Evolutionary conservation across 2,888 invertebrate genomes (phyloP), one percentile per base, ranked within the genome.

Genomic region (Hypsopygia costalis): DNA sequence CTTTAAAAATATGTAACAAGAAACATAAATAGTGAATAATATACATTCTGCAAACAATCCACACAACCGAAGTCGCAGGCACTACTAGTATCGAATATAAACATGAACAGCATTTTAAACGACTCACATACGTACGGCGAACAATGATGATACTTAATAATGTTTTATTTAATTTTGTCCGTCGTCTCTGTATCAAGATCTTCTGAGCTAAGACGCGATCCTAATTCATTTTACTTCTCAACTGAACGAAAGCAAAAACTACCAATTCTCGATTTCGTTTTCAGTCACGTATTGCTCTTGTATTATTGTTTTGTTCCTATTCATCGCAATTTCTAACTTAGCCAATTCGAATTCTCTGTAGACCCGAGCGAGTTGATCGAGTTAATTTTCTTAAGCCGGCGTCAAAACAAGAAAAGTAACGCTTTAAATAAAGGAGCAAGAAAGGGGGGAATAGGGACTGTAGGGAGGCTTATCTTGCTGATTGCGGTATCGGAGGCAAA

Each of bases 381-480:
- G 46, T 49, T 50, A 51, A 60, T 61, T 59, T 57, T 59, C 52
- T 46, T 46, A 43, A 51, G 42, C 49, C 46, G 43, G 47, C 51
- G 49, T 59, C 53, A 63, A 63, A 61, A 52, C 52, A 52, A 52
- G 52, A 44, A 63, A 69, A 66, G 71, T 66, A 74, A 69, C 64
- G 66, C 65, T 76, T 76, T 68, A 72, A 73, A 69, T 65, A 61
- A 67, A 57, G 62, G 56, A 50, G 53, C 42, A 42, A 52, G 52
- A 40, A 47, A 40, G 43, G 48, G 43, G 43, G 50, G 52, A 56
- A 52, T n/a, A n/a, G n/a, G n/a, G n/a, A n/a, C n/a, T n/a, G 51
- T 62, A 49, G 54, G 58, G 51, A 49, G 59, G 61, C 71, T 75
- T 78, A 78, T 78, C 74, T 71, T 53, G 58, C 61, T 70, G 69